phyloP scores from a whole-genome alignment of 1,140 invertebrate species.

The Atta texana region DNA sequence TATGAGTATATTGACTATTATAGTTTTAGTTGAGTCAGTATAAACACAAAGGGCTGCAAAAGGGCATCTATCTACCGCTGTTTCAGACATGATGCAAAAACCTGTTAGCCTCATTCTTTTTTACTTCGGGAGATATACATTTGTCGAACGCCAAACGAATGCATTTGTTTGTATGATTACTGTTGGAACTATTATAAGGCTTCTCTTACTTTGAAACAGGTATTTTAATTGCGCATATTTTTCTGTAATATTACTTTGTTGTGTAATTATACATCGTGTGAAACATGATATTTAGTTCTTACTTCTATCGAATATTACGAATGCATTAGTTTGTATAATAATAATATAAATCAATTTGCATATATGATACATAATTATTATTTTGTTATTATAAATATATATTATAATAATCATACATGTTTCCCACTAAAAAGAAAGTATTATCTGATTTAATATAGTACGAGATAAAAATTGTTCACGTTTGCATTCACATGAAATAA shows the following conservation, averaged over 20 bases:
- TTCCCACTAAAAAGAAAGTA: background rate
- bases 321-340: background rate
- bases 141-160: background rate
- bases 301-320: background rate
- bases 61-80: background rate
- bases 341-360: slow-evolving; percentile 13
- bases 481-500: background rate
- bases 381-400: slow-evolving; percentile 13
- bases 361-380: background rate
- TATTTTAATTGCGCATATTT: background rate
- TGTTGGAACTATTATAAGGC: slow-evolving; percentile 1
- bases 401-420: background rate
- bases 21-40: background rate
- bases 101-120: slow-evolving; percentile 44
- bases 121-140: slow-evolving; percentile 21
- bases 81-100: slow-evolving; percentile 40
- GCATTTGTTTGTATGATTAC: background rate
- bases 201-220: background rate
- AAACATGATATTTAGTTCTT: background rate
- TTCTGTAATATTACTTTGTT: background rate
- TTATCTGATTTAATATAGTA: background rate
- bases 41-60: background rate
- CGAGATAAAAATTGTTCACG: background rate
- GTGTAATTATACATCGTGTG: background rate
- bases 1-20: background rate